Conservation (phyloP, 2,888 invertebrate species). For the Pseudanteris insignis region DNA sequence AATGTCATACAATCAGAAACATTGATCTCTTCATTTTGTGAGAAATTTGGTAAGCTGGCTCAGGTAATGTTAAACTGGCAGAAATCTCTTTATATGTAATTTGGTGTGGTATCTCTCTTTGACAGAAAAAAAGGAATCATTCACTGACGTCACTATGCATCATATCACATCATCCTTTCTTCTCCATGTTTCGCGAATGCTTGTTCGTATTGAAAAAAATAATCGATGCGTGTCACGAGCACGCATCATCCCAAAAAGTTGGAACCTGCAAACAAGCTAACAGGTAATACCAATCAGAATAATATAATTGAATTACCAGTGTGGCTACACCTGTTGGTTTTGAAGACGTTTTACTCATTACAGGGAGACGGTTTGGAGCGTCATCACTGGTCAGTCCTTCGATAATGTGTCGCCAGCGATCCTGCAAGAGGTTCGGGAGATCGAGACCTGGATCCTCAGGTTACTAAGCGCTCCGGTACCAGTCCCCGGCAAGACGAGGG, state of each 20-base stretch:
- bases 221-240: slow-evolving; percentile 97
- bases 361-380: slow-evolving; percentile 97
- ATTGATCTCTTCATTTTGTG: slow-evolving; percentile 14
- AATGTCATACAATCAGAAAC: not conserved
- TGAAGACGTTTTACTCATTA: slow-evolving; percentile 46
- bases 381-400: slow-evolving; percentile 83
- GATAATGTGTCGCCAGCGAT: slow-evolving; percentile 88
- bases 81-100: not conserved
- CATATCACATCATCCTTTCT: slow-evolving; percentile 98
- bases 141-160: slow-evolving; percentile 97
- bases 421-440: slow-evolving; percentile 94
- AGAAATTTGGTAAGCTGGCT: slow-evolving; percentile 35
- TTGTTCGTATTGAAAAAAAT: slow-evolving; percentile 93
- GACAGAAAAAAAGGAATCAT: slow-evolving; percentile 84
- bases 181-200: slow-evolving; percentile 97
- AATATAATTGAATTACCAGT: slow-evolving; percentile 29
- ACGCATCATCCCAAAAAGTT: slow-evolving; percentile 85
- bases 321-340: slow-evolving; percentile 42
- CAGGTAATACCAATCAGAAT: slow-evolving; percentile 70
- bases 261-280: slow-evolving; percentile 87
- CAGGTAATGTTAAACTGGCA: not conserved
- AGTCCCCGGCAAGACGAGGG: slow-evolving; percentile 90
- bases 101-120: slow-evolving; percentile 24
- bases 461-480: slow-evolving; percentile 97
- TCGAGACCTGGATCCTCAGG: slow-evolving; percentile 98